Evolutionary conservation across 2,113 vertebrate species (phyloP).

Genomic region (Nesoenas mayeri): DNA sequence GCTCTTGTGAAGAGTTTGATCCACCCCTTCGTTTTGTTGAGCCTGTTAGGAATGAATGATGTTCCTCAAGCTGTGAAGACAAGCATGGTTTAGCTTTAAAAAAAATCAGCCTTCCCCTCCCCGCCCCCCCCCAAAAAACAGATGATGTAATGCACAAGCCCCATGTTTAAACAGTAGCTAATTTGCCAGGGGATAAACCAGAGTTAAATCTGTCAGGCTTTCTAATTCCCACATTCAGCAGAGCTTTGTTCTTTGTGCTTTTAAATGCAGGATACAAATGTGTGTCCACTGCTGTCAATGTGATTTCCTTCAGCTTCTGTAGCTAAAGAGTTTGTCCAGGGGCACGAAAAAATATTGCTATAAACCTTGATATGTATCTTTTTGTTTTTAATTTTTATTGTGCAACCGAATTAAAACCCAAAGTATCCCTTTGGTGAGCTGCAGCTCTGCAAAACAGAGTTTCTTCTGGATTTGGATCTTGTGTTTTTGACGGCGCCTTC

Average conservation of each 20-base stretch:
- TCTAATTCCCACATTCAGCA: neutral
- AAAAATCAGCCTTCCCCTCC: no score
- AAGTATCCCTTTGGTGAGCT: neutral
- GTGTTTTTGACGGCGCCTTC: neutral
- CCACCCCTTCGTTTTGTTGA: neutral
- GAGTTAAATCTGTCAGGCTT: constrained; percentile 22
- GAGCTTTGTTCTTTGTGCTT: constrained; percentile 25
- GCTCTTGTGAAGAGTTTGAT: neutral
- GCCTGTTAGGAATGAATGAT: neutral
- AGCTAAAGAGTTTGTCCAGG: neutral
- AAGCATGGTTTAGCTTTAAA: neutral
- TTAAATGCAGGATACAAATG: neutral
- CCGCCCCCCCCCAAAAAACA: neutral
- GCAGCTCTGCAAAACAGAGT: fast-evolving
- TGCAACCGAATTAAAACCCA: neutral
- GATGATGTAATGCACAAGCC: constrained; percentile 23
- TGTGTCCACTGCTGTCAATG: neutral
- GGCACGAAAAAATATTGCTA: neutral
- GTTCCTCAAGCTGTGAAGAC: neutral
- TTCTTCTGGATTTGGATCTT: neutral
- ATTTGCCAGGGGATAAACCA: constrained; percentile 27
- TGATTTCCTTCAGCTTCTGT: neutral
- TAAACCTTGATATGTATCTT: neutral
- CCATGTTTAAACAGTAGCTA: constrained; percentile 36
- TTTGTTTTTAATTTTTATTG: neutral